Percentiles rank a stretch among this genome's conserved stretches.
Conservation (phyloP, 2,888 invertebrate species). For the Chrysopilus asiliformis region DNA sequence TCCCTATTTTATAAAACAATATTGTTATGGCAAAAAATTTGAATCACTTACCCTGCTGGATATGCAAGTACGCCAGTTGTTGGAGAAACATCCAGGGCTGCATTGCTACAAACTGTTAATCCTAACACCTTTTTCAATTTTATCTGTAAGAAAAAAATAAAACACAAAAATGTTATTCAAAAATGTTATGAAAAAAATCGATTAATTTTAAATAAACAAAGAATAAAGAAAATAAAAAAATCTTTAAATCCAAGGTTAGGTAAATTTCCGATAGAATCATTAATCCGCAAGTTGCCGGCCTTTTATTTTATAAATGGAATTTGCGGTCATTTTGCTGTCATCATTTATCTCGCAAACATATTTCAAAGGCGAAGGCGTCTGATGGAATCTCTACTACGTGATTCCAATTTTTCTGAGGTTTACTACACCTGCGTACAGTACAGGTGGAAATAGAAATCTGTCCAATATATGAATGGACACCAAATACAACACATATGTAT, state of each 20-base stretch:
- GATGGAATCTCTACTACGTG: not conserved
- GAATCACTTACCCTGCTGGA: conserved; percentile 93
- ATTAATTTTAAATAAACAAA: conserved; percentile 1
- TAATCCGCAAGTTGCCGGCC: no score
- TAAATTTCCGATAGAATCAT: no score
- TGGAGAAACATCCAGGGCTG: conserved; percentile 78
- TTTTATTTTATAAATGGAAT: no score
- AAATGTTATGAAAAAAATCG: conserved; percentile 4
- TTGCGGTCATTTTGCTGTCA: no score
- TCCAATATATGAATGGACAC: no score
- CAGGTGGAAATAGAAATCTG: not conserved
- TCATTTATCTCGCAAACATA: no score
- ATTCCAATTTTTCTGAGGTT: not conserved
- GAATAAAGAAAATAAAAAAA: not conserved
- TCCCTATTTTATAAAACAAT: no score
- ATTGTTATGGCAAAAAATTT: conserved; percentile 1
- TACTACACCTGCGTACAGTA: not conserved
- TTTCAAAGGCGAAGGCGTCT: no score
- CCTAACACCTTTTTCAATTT: conserved; percentile 90
- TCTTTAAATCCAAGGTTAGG: not conserved
- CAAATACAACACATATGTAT: no score
- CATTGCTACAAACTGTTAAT: conserved; percentile 85
- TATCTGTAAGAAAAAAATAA: conserved; percentile 51
- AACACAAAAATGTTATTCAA: conserved; percentile 1
- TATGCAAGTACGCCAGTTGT: conserved; percentile 83